These are phyloP conservation scores for Oreochromis tanganicae DNA, from an alignment of 2,113 vertebrate genomes.

Conservation along the genomic window DNA sequence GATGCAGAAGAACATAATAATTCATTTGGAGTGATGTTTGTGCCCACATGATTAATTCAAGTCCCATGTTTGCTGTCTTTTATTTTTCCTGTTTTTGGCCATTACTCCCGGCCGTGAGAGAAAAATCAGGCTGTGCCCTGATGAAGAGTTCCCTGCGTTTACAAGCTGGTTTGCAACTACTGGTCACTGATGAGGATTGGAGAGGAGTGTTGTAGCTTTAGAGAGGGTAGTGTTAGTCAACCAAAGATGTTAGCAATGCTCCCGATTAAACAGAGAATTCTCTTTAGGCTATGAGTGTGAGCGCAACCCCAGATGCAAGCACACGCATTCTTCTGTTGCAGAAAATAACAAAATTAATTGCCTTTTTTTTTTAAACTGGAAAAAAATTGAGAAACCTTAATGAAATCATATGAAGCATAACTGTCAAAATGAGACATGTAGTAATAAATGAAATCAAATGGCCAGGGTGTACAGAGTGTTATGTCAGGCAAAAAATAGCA, in stretches of 20 bases:
- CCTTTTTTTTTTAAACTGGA: neutral
- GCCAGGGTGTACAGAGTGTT: neutral
- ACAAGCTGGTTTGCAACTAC: neutral
- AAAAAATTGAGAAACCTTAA: neutral
- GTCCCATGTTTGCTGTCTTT: neutral
- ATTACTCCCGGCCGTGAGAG: neutral
- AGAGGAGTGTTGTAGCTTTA: neutral
- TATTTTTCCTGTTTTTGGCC: neutral
- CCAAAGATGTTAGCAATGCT: neutral
- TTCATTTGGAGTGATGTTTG: neutral
- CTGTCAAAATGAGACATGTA: neutral
- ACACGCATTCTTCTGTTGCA: neutral
- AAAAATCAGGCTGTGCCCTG: neutral
- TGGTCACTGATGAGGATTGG: neutral
- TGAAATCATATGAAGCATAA: neutral
- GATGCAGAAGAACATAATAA: neutral
- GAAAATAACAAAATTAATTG: neutral
- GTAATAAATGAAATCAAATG: fast-evolving
- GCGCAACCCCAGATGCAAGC: neutral
- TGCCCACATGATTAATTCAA: neutral
- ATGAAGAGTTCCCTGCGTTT: neutral
- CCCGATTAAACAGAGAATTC: neutral
- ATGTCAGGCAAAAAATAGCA: neutral
- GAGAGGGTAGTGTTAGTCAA: neutral
- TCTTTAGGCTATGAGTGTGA: neutral